phyloP scores from a whole-genome alignment of 2,113 vertebrate species.

The Caracal caracal region DNA sequence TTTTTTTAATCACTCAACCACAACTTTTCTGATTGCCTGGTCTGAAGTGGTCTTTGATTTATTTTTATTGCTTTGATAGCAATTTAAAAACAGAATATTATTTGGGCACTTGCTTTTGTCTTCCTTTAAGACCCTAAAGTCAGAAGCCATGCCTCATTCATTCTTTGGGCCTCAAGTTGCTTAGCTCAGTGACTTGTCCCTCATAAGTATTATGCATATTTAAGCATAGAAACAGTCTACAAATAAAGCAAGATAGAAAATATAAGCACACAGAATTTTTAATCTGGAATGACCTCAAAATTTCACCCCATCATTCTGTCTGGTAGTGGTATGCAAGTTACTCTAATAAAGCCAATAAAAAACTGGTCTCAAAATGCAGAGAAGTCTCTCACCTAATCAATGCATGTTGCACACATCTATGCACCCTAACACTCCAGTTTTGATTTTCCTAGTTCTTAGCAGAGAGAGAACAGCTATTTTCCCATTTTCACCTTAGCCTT shows the following conservation, averaged over 20 bases:
- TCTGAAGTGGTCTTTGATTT: conserved; percentile 4
- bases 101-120: conserved; percentile 2
- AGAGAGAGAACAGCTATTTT: neutral
- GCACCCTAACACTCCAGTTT: neutral
- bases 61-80: neutral
- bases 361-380: neutral
- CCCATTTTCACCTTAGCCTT: neutral
- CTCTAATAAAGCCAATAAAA: neutral
- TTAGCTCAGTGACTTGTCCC: neutral
- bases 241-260: conserved; percentile 2
- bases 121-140: neutral
- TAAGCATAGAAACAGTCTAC: conserved; percentile 5
- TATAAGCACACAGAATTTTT: neutral
- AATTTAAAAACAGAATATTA: conserved; percentile 9
- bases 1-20: neutral
- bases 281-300: neutral
- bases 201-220: neutral
- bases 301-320: neutral
- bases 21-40: neutral
- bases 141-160: neutral
- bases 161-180: neutral
- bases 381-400: too few relatives aligned
- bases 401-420: neutral
- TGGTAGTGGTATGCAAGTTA: neutral
- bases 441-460: neutral